phyloP scores from a whole-genome alignment of 2,797 vertebrate species.

The Tiaroga cobitis region DNA sequence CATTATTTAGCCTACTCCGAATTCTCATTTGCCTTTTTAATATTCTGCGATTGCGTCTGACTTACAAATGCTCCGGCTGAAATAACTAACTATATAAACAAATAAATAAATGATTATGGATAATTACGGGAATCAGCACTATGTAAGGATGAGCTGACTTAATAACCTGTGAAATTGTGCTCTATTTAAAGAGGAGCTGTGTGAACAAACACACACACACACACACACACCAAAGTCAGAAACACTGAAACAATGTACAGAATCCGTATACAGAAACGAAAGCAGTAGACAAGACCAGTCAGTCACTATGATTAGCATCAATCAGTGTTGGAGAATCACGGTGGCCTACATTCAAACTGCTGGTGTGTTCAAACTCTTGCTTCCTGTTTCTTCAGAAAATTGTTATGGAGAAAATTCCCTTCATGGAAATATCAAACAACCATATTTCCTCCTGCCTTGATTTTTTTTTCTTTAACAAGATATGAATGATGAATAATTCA shows the following conservation, averaged over 20 bases:
- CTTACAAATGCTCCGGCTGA: constrained; percentile 53
- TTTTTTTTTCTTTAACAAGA: constrained; percentile 58
- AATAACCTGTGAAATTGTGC: constrained; percentile 73
- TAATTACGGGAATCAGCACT: constrained; percentile 67
- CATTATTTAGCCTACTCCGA: constrained; percentile 2
- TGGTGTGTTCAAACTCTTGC: constrained; percentile 37
- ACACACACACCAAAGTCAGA: background rate
- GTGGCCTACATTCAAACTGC: constrained; percentile 43
- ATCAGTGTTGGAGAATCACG: constrained; percentile 28
- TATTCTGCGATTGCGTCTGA: constrained; percentile 54
- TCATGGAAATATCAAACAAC: constrained; percentile 62
- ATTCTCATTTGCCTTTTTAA: constrained; percentile 17
- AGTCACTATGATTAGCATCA: constrained; percentile 46
- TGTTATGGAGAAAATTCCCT: constrained; percentile 47
- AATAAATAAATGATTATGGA: constrained; percentile 69
- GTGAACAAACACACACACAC: constrained; percentile 1
- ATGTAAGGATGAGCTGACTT: constrained; percentile 67
- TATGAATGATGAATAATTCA: constrained; percentile 71
- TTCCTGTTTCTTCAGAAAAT: constrained; percentile 36
- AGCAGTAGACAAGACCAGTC: constrained; percentile 33
- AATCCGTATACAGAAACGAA: background rate
- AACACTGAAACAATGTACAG: background rate
- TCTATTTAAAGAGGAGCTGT: constrained; percentile 51
- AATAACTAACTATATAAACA: constrained; percentile 42
- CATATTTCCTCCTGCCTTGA: constrained; percentile 59